Percentiles rank a stretch among this genome's conserved stretches.
These are phyloP conservation scores for Phymatocera aterrima DNA, from an alignment of 2,888 invertebrate genomes.

Conservation along the genomic window DNA sequence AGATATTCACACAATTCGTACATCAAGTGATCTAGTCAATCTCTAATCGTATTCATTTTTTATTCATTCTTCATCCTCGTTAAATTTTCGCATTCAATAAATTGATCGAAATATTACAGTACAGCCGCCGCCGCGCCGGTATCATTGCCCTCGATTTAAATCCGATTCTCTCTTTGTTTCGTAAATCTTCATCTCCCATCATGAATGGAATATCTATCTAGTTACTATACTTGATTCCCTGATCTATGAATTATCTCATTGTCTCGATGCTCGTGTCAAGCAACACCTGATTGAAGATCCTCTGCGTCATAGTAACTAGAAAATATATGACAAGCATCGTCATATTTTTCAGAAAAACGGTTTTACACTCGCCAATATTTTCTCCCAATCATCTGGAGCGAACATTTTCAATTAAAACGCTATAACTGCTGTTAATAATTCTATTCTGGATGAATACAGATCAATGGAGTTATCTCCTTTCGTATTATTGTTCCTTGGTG, in stretches of 20 bases:
- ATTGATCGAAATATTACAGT: constrained; percentile 5
- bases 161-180: neutral
- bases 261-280: neutral
- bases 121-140: neutral
- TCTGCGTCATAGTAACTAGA: no score
- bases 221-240: neutral
- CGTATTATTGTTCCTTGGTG: no score
- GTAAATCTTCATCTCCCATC: constrained; percentile 1
- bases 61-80: neutral
- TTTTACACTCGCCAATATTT: neutral
- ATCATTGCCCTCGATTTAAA: neutral
- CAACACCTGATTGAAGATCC: no score
- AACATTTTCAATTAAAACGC: no score
- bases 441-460: no score
- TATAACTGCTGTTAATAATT: no score
- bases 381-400: neutral
- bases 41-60: neutral
- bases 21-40: neutral
- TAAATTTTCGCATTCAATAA: neutral
- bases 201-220: neutral
- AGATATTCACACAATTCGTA: no score
- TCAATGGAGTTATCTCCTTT: no score
- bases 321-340: no score
- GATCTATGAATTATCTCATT: neutral
- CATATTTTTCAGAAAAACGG: no score